phyloP scores from a whole-genome alignment of 2,797 vertebrate species.

The Gymnoscopelus braueri region DNA sequence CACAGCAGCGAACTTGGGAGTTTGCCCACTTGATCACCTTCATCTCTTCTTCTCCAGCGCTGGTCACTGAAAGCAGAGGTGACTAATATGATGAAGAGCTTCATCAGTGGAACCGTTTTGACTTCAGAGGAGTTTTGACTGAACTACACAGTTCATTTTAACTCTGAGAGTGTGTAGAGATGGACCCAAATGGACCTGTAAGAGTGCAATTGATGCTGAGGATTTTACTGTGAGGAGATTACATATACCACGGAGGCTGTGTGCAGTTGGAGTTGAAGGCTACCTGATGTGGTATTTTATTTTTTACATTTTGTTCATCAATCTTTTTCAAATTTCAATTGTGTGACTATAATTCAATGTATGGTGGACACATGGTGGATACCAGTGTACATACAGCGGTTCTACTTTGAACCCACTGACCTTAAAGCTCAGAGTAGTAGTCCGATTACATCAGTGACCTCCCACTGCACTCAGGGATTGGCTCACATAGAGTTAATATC shows the following conservation, averaged over 20 bases:
- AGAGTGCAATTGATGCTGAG: too few relatives aligned
- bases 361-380: neutral
- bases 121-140: conserved; percentile 26
- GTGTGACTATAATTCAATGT: conserved; percentile 11
- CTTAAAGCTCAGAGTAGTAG: conserved; percentile 6
- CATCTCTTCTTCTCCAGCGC: conserved; percentile 20
- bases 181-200: too few relatives aligned
- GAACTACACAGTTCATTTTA: conserved; percentile 5
- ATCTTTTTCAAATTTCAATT: neutral
- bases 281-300: neutral
- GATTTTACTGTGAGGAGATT: too few relatives aligned
- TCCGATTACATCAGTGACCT: too few relatives aligned
- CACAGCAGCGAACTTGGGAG: neutral
- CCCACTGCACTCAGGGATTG: too few relatives aligned
- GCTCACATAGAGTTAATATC: too few relatives aligned
- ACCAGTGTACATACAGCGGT: neutral
- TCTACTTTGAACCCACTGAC: conserved; percentile 19
- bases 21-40: too few relatives aligned
- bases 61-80: conserved; percentile 58
- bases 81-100: conserved; percentile 47
- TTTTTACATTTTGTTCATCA: too few relatives aligned
- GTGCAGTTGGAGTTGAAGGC: too few relatives aligned
- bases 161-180: too few relatives aligned
- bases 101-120: conserved; percentile 35
- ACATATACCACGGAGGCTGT: too few relatives aligned